Percentiles rank a stretch among this genome's conserved stretches.
phyloP scores from a whole-genome alignment of 2,888 invertebrate species.

The Agonum fuliginosum region DNA sequence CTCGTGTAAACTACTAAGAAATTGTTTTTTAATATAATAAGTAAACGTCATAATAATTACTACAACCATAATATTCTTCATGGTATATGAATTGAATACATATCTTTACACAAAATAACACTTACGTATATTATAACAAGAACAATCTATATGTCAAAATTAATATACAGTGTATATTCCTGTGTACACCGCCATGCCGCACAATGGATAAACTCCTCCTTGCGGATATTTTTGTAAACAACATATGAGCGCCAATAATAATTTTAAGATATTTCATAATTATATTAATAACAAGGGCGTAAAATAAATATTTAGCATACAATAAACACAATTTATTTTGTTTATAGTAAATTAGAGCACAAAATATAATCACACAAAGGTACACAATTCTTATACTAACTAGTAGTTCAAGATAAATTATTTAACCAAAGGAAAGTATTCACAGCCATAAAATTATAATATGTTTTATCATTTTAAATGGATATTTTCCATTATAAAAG shows the following conservation, averaged over 20 bases:
- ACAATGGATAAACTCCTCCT: slow-evolving; percentile 5
- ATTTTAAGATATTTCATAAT: no score
- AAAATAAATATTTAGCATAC: slow-evolving; percentile 12
- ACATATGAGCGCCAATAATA: not conserved
- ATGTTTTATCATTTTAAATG: slow-evolving; percentile 42
- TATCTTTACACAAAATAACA: not conserved
- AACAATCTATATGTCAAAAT: not conserved
- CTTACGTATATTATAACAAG: not conserved
- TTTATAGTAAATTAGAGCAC: slow-evolving; percentile 49
- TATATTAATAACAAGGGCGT: no score
- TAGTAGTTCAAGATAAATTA: slow-evolving; percentile 47
- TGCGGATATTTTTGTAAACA: slow-evolving; percentile 19
- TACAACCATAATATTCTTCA: no score
- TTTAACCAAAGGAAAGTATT: slow-evolving; percentile 49
- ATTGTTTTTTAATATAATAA: no score
- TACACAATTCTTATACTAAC: slow-evolving; percentile 45
- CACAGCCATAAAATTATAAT: slow-evolving; percentile 59
- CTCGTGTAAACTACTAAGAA: no score
- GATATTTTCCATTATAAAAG: slow-evolving; percentile 24
- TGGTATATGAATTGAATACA: not conserved
- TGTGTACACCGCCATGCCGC: not conserved
- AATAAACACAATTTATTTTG: slow-evolving; percentile 56
- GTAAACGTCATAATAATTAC: no score
- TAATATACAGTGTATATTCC: not conserved
- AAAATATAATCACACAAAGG: slow-evolving; percentile 50